phyloP scores from a whole-genome alignment of 2,888 invertebrate genomes.

The Maniola hyperantus region DNA sequence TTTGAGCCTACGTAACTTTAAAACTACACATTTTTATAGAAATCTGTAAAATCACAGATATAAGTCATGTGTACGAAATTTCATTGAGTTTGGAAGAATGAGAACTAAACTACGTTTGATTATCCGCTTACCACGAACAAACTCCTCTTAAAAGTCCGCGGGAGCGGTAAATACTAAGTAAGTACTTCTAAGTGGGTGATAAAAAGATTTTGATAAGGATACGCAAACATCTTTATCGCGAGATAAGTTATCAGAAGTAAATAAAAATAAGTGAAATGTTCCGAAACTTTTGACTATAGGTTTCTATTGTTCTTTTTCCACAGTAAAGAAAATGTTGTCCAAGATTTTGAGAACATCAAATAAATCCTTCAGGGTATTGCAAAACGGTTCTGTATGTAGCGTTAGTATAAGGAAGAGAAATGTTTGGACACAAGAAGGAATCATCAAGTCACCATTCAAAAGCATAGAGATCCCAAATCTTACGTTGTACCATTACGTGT shows the following conservation, averaged over 20 bases:
- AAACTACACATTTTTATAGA: too few species aligned
- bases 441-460: constrained; percentile 78
- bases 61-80: too few species aligned
- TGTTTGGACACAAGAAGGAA: constrained; percentile 64
- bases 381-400: constrained; percentile 37
- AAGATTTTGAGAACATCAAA: constrained; percentile 54
- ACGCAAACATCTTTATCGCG: background rate
- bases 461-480: constrained; percentile 76
- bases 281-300: background rate
- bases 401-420: constrained; percentile 53
- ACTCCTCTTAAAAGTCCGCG: background rate
- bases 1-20: too few species aligned
- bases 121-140: too few species aligned
- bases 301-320: background rate
- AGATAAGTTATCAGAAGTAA: constrained; percentile 6
- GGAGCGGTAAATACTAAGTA: background rate
- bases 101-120: too few species aligned
- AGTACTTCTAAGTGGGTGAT: background rate
- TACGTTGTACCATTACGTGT: constrained; percentile 84
- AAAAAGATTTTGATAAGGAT: constrained; percentile 1
- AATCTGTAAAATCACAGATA: too few species aligned
- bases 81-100: too few species aligned
- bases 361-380: constrained; percentile 46
- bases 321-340: constrained; percentile 47
- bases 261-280: background rate